Conservation (phyloP, 1,140 invertebrate species). For the Euschistus heros region DNA sequence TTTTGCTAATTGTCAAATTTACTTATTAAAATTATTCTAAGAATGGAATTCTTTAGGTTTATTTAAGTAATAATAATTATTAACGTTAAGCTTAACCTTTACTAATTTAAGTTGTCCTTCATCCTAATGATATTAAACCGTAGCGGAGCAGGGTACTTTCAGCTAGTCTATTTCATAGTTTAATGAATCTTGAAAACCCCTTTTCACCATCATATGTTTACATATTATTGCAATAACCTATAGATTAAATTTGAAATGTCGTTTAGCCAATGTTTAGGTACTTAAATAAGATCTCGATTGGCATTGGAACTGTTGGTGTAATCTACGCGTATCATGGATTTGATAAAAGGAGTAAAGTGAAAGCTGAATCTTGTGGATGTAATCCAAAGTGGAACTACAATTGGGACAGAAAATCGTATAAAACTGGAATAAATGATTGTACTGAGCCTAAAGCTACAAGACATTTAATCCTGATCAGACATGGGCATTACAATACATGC, state of each 20-base stretch:
- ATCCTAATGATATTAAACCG: no score
- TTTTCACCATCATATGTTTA: slow-evolving; percentile 1
- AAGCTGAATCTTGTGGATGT: not conserved
- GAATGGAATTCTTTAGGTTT: no score
- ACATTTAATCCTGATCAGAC: slow-evolving; percentile 82
- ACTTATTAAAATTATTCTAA: no score
- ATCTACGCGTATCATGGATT: not conserved
- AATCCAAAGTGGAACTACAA: slow-evolving; percentile 1
- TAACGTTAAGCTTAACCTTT: no score
- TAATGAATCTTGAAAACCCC: not conserved
- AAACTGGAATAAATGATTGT: not conserved
- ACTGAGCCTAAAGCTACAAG: slow-evolving; percentile 56
- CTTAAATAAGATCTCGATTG: slow-evolving; percentile 1
- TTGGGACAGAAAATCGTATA: slow-evolving; percentile 11
- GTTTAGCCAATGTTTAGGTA: not conserved
- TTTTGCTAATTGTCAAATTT: no score
- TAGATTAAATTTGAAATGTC: not conserved
- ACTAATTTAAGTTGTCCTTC: no score
- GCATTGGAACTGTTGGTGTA: slow-evolving; percentile 5
- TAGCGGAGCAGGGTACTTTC: no score
- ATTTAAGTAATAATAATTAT: no score
- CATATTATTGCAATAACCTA: not conserved
- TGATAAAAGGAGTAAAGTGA: not conserved
- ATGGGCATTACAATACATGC: slow-evolving; percentile 82
- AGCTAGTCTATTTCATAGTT: no score